These are phyloP conservation scores for Xestia sexstrigata DNA, from an alignment of 2,888 invertebrate species.

Conservation along the genomic window DNA sequence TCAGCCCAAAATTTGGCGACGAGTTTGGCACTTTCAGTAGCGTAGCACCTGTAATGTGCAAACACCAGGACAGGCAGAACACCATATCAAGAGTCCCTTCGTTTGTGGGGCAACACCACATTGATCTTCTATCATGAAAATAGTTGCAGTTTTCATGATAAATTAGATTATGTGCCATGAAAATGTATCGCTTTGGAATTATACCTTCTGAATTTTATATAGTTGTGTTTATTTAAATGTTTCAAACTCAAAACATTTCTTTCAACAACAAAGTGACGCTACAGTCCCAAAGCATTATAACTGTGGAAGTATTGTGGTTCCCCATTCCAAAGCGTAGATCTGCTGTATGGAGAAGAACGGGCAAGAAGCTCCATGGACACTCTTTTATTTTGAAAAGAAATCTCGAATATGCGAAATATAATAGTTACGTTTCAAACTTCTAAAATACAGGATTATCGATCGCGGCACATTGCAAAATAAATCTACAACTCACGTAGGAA, in stretches of 20 bases:
- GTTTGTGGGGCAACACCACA: no score
- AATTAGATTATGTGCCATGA: neutral
- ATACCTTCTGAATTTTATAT: neutral
- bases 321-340: neutral
- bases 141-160: neutral
- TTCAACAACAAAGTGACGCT: neutral
- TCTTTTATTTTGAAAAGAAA: neutral
- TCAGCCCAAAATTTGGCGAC: no score
- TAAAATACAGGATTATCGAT: neutral
- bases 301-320: neutral
- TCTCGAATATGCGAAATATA: neutral
- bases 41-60: no score
- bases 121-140: neutral
- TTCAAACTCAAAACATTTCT: neutral
- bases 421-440: neutral
- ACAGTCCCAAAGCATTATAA: neutral
- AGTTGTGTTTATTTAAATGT: neutral
- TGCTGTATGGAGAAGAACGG: neutral
- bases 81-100: no score
- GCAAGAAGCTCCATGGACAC: neutral
- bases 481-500: neutral
- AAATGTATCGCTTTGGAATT: neutral
- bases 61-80: no score
- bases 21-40: no score
- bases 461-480: neutral